Conservation (phyloP, 2,888 invertebrate species). For the Drosophila dives region DNA sequence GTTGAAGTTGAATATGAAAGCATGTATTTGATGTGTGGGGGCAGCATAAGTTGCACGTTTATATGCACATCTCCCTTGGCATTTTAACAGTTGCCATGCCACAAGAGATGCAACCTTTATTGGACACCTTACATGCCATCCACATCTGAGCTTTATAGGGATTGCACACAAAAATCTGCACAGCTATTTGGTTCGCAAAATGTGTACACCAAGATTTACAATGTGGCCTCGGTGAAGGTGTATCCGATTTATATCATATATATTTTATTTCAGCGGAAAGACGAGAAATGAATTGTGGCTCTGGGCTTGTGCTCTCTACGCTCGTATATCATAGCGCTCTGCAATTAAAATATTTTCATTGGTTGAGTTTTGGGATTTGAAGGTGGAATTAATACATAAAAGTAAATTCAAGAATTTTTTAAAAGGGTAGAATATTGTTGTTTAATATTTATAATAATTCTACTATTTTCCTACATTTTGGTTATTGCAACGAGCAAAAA, state of each 20-base stretch:
- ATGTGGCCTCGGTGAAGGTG: constrained; percentile 4
- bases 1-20: constrained; percentile 32
- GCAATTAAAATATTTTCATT: constrained; percentile 77
- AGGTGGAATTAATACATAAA: background rate
- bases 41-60: constrained; percentile 22
- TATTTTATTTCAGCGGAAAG: constrained; percentile 7
- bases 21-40: constrained; percentile 30
- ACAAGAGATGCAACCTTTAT: constrained; percentile 54
- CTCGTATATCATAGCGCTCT: constrained; percentile 55
- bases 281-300: constrained; percentile 4
- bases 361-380: constrained; percentile 41
- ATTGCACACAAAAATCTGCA: constrained; percentile 16
- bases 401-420: constrained; percentile 4
- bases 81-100: constrained; percentile 13
- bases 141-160: constrained; percentile 42
- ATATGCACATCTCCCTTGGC: constrained; percentile 36
- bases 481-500: background rate
- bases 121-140: constrained; percentile 65
- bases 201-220: constrained; percentile 19
- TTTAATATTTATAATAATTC: constrained; percentile 52
- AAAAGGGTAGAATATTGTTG: constrained; percentile 32
- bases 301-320: background rate
- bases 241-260: constrained; percentile 7
- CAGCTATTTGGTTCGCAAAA: constrained; percentile 6
- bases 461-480: constrained; percentile 4